Percentiles rank a stretch among this genome's conserved stretches.
These are phyloP conservation scores for Sphaeridia pumilis DNA, from an alignment of 2,888 invertebrate genomes.

Conservation along the genomic window DNA sequence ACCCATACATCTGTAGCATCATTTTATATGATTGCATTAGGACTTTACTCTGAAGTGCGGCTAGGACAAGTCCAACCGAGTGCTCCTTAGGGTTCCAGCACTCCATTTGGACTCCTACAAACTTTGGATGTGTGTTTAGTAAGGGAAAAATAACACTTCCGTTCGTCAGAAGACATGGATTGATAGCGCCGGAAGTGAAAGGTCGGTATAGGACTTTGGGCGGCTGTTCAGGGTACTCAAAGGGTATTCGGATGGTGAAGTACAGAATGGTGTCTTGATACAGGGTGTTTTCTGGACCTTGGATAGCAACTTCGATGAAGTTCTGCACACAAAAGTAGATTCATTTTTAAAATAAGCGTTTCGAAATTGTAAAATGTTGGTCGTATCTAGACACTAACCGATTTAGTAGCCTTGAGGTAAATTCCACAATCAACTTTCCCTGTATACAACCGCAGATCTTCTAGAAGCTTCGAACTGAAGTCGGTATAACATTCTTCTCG, in stretches of 20 bases:
- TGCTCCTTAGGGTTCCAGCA: slow-evolving; percentile 6
- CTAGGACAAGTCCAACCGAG: slow-evolving; percentile 4
- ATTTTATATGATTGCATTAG: neutral
- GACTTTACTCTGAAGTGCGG: slow-evolving; percentile 10
- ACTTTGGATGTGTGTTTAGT: slow-evolving; percentile 5
- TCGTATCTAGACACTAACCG: too few relatives aligned
- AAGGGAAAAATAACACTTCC: slow-evolving; percentile 6
- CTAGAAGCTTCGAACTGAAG: too few relatives aligned
- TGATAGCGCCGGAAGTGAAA: slow-evolving; percentile 1
- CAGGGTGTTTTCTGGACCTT: slow-evolving; percentile 2
- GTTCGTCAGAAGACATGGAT: slow-evolving; percentile 5
- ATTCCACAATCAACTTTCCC: neutral
- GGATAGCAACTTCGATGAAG: neutral
- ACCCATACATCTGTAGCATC: neutral
- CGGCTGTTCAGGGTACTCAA: slow-evolving; percentile 2
- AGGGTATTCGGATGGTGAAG: slow-evolving; percentile 6
- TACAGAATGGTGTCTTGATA: slow-evolving; percentile 9
- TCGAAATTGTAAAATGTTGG: too few relatives aligned
- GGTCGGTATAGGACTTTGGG: slow-evolving; percentile 7
- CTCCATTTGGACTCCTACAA: neutral
- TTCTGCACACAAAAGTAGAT: neutral
- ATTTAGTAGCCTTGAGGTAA: too few relatives aligned
- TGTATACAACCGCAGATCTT: neutral
- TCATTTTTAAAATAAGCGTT: too few relatives aligned
- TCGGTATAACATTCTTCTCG: too few relatives aligned